Base-by-base conservation (phyloP, 2,797 vertebrate species). In the Anabas testudineus region DNA sequence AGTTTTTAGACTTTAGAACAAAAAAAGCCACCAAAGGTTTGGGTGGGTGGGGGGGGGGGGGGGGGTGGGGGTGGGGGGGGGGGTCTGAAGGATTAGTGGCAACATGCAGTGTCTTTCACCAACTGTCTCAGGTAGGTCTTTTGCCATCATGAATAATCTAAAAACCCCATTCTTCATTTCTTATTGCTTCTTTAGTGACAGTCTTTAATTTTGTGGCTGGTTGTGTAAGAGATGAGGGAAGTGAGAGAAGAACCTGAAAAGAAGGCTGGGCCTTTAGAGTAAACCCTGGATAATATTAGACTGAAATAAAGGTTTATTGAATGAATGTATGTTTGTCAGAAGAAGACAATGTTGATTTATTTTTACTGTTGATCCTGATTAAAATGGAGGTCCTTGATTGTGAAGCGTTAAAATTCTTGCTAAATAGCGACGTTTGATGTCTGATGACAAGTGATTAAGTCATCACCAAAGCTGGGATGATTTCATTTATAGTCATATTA, bases 141-240 rank as follows among this genome's bases (percentile, higher is more conserved):
- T 54, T 67, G 18, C 48, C 69, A 16, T 75, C 67, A 63, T 70
- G 52, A 75, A 77, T 77, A 74, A 76, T 69, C 69, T 15, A 76
- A 76, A 75, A 32, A 10, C 15, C 16, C 41, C 52, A 71, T 87
- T 73, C 65, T 42, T 55, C 42, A 69, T 74, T 56, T 55, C 55
- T 42, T 13, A 45, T 66, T 15, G n/a, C 62, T 63, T 54, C 53
- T 43, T 73, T 43, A 64, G 21, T 62, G 68, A 61, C 60, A 54
- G 55, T 55, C 16, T 28, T 54, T 73, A 51, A 55, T 75, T n/a
- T 71, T 57, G 76, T 49, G 59, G 41, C 2, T 54, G 61, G 0
- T 37, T 42, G 54, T 34, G 45, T 8, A 36, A 61, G 52, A 57
- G 54, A 53, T 19, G 37, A 67, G 19, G 42, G 18, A 46, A 48